Base-by-base conservation (phyloP, 2,113 vertebrate species). In the Dissostichus mawsoni region DNA sequence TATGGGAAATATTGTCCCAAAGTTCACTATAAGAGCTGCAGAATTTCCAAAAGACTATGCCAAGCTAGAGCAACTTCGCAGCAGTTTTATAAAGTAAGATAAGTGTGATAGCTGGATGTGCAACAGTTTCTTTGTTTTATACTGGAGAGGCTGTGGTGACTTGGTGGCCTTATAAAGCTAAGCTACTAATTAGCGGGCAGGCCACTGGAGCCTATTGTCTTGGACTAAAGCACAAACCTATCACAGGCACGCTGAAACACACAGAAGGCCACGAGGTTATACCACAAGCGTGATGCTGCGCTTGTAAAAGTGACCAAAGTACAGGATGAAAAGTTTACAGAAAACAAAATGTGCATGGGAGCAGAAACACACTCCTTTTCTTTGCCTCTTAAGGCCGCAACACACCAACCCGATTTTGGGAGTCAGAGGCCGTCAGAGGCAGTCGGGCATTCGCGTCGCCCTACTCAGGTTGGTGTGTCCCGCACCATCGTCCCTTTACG, bases 261-360 rank as follows among this genome's bases (percentile, higher is more conserved):
- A 82, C 86, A 80, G 51, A 23, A 41, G 58, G 68, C 76, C 63
- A 59, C 1, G 67, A 69, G 61, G 81, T 87, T 74, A 64, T 13
- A 91, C 91, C 92, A 53, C 89, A 13, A 72, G 87, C 70, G 55
- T 79, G 82, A 89, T 25, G 90, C 88, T 64, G 73, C 8, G 50
- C 92, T 91, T 91, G 91, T 93, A 85, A 92, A 92, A 90, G 58
- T 86, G 87, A 93, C 92, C 91, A 75, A 85, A 78, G 84, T 74
- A 66, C 73, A 83, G 75, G 83, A 76, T 53, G 84, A 87, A 81
- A 89, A 87, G 65, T 87, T 88, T 63, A 83, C 81, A 81, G 82
- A 87, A 64, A 87, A 88, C 81, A 87, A 74, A 72, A 80, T 80
- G 78, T 84, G 86, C 36, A 41, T 41, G 36, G 36, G 36, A 41